phyloP scores from a whole-genome alignment of 2,888 invertebrate species.

The Apeira syringaria region DNA sequence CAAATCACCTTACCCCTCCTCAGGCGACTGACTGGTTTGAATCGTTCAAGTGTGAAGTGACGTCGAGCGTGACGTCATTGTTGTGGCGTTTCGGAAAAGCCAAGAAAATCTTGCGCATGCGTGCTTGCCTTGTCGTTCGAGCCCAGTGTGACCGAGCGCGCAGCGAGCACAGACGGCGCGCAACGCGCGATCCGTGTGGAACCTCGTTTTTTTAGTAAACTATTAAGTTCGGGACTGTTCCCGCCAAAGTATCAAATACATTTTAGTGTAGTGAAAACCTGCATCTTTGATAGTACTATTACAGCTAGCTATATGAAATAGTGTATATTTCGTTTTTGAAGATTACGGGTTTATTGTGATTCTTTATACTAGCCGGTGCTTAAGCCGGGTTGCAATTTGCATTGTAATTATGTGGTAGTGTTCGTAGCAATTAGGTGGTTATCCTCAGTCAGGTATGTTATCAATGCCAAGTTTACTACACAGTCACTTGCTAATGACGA shows the following conservation, averaged over 20 bases:
- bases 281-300: too few species aligned
- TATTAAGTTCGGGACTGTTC: conserved; percentile 23
- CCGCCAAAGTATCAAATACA: conserved; percentile 16
- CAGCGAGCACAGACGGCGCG: conserved; percentile 59
- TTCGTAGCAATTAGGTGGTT: conserved; percentile 42
- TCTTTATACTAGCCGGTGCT: conserved; percentile 39
- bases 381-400: conserved; percentile 48
- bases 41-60: conserved; percentile 19
- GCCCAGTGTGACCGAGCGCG: conserved; percentile 44
- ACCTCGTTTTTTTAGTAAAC: conserved; percentile 31
- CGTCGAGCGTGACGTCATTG: conserved; percentile 48
- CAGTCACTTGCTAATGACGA: conserved; percentile 16
- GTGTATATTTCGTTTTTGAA: conserved; percentile 15
- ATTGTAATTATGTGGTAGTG: conserved; percentile 54
- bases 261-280: conserved; percentile 12
- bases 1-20: too few species aligned
- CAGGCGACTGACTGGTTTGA: background rate
- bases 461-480: conserved; percentile 59
- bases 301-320: too few species aligned
- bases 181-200: conserved; percentile 62
- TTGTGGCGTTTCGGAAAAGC: conserved; percentile 55
- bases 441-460: conserved; percentile 47
- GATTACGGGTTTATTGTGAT: conserved; percentile 24
- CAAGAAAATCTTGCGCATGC: conserved; percentile 71
- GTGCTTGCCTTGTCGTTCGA: conserved; percentile 62